Conservation (phyloP, 2,888 invertebrate genomes). For the Drosophila picticornis region DNA sequence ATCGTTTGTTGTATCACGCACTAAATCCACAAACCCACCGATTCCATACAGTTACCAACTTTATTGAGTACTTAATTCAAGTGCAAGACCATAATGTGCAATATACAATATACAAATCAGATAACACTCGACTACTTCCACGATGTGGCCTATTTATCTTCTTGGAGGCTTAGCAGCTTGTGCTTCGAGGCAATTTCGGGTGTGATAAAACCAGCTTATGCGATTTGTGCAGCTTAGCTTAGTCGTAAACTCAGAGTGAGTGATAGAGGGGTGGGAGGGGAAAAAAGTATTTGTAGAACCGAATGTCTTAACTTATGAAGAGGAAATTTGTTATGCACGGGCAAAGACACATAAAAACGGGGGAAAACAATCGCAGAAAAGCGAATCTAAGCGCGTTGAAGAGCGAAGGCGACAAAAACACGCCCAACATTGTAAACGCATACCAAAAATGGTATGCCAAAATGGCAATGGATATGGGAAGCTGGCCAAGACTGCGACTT, state of each 20-base stretch:
- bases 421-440: conserved; percentile 43
- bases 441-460: background rate
- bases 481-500: conserved; percentile 14
- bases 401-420: conserved; percentile 48
- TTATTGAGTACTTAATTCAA: background rate
- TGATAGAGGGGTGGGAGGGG: conserved; percentile 4
- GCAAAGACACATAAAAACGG: conserved; percentile 45
- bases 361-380: conserved; percentile 42
- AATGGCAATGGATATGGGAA: conserved; percentile 20
- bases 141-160: conserved; percentile 9
- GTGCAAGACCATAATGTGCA: conserved; percentile 16
- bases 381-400: conserved; percentile 62
- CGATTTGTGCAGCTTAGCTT: conserved; percentile 57
- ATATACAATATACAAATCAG: conserved; percentile 21
- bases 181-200: conserved; percentile 33
- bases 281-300: conserved; percentile 30
- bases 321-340: conserved; percentile 64
- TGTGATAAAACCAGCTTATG: conserved; percentile 53
- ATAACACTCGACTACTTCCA: conserved; percentile 20
- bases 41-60: background rate
- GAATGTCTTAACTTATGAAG: conserved; percentile 64
- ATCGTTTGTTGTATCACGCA: background rate
- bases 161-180: conserved; percentile 34
- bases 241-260: conserved; percentile 40
- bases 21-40: background rate